These are phyloP conservation scores for Homarus gammarus DNA, from an alignment of 2,888 invertebrate genomes.

Conservation along the genomic window DNA sequence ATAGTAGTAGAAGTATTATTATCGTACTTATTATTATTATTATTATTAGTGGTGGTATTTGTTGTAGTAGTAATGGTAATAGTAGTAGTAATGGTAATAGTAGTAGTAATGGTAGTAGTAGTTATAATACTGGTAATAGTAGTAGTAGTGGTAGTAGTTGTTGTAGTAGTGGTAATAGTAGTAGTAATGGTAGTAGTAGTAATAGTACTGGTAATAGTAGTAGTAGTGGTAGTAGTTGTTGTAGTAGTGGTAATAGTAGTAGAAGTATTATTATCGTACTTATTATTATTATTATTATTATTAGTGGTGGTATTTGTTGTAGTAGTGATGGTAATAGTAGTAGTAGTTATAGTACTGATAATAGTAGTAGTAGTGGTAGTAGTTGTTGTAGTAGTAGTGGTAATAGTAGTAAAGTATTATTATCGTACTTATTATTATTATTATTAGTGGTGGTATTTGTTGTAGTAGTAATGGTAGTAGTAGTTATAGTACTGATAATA, in stretches of 20 bases:
- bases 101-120: neutral
- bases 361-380: neutral
- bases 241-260: neutral
- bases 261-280: neutral
- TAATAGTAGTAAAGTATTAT: neutral
- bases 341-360: neutral
- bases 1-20: neutral
- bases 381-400: neutral
- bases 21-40: too few relatives aligned
- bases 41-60: neutral
- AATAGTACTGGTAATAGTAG: neutral
- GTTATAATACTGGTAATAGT: neutral
- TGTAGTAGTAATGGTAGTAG: neutral
- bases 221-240: neutral
- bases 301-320: neutral
- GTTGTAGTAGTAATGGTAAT: neutral
- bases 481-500: neutral
- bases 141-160: neutral
- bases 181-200: neutral
- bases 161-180: neutral
- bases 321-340: neutral
- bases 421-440: neutral
- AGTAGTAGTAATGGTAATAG: neutral
- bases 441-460: neutral
- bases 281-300: neutral